These are phyloP conservation scores for Apis florea DNA, from an alignment of 1,140 invertebrate species.

Conservation along the genomic window DNA sequence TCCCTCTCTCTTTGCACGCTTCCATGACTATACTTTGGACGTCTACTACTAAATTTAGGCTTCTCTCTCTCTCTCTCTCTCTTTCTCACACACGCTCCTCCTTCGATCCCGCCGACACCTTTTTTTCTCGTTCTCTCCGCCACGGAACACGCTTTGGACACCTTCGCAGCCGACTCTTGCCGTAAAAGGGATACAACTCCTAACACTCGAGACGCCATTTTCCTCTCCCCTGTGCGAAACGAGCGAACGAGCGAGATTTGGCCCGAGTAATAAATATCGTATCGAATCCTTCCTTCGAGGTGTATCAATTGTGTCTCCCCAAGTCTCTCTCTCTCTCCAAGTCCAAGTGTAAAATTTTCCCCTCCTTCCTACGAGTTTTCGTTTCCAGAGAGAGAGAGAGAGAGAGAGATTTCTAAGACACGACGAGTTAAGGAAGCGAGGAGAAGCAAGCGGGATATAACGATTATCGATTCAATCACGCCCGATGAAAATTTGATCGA, in stretches of 20 bases:
- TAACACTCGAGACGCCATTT: slow-evolving; percentile 65
- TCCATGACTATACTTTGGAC: slow-evolving; percentile 58
- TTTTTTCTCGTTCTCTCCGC: slow-evolving; percentile 3
- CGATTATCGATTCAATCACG: slow-evolving; percentile 47
- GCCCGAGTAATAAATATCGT: background rate
- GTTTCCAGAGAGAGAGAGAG: too few relatives aligned
- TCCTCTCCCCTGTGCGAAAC: slow-evolving; percentile 37
- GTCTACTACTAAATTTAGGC: slow-evolving; percentile 73
- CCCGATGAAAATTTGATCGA: slow-evolving; percentile 44
- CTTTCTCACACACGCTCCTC: background rate
- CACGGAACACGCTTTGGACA: slow-evolving; percentile 15
- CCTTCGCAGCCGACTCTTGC: slow-evolving; percentile 25
- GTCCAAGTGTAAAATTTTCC: too few relatives aligned
- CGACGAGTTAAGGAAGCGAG: too few relatives aligned
- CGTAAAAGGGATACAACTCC: slow-evolving; percentile 64
- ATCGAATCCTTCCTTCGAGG: too few relatives aligned
- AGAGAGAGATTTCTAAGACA: too few relatives aligned
- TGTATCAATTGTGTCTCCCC: too few relatives aligned
- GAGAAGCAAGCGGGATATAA: background rate
- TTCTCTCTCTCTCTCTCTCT: slow-evolving; percentile 24
- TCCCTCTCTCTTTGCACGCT: slow-evolving; percentile 33
- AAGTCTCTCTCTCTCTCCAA: too few relatives aligned
- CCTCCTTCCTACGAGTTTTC: too few relatives aligned
- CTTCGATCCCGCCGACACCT: background rate
- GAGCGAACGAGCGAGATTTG: slow-evolving; percentile 5